Evolutionary conservation across 1,140 invertebrate species (phyloP).

Genomic region (Leptinotarsa lineolata): DNA sequence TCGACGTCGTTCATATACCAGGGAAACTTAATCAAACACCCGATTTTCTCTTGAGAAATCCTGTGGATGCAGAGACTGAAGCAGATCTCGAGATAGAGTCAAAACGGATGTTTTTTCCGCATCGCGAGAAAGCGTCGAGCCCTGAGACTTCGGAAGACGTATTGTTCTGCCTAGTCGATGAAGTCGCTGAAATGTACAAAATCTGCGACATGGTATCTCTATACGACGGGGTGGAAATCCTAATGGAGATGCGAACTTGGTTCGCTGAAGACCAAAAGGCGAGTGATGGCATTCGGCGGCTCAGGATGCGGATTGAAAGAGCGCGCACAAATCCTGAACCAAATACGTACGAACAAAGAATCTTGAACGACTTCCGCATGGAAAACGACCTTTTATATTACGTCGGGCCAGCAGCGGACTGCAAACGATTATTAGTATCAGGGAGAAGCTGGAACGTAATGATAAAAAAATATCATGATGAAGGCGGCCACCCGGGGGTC

Average conservation of each 20-base stretch:
- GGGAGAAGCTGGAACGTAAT: background rate
- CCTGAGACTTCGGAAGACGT: no score
- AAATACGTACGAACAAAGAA: no score
- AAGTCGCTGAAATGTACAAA: background rate
- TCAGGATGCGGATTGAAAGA: background rate
- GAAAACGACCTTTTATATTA: background rate
- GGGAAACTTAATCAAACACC: slow-evolving; percentile 44
- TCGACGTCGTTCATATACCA: slow-evolving; percentile 39
- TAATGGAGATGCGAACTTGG: background rate
- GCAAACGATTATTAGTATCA: background rate
- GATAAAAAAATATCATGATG: background rate
- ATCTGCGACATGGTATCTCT: background rate
- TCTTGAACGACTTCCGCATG: background rate
- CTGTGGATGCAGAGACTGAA: background rate
- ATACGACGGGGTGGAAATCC: background rate
- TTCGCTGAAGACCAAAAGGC: background rate
- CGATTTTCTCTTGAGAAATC: slow-evolving; percentile 22
- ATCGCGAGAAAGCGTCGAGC: no score
- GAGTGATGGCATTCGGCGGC: background rate
- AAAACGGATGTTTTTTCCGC: background rate
- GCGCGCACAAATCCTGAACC: background rate
- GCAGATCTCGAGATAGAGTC: background rate
- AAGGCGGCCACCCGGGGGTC: background rate
- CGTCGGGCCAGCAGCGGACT: background rate
- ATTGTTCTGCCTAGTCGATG: background rate